Base-by-base conservation (phyloP, 1,140 invertebrate species). In the Apis laboriosa region DNA sequence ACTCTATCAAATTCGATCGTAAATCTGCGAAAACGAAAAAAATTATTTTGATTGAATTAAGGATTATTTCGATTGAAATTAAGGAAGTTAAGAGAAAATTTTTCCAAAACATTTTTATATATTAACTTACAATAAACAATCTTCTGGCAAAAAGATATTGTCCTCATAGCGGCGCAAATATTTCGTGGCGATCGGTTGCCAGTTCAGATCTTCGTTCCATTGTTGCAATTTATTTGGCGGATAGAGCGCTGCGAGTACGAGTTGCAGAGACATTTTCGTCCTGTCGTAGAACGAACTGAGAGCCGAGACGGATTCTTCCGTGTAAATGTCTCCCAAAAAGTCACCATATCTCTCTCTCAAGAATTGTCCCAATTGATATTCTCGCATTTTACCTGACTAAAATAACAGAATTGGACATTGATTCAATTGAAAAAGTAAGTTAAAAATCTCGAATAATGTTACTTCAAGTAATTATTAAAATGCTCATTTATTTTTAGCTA, bases 231-330 rank as follows among this genome's bases (percentile, higher is more conserved):
- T 82, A 61, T 84, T 84, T 5, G 95, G 95, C 43, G 95, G 95
- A 74, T 93, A 95, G 70, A 96, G 83, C 0, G 93, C 95, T 0
- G 95, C 94, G 21, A 96, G 86, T 5, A 94, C 94, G 0, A 95
- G 90, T 73, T 95, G 91, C 0, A 92, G 93, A 2, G 94, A 95
- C 95, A 95, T 95, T 90, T 96, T 95, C 1, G 95, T 96, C 49
- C 95, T 92, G 12, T 94, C 94, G 72, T 92, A 95, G 84, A 95
- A 94, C 1, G 95, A 95, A 1, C 94, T 94, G 0, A 93, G 86
- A 19, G 93, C 86, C 2, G 80, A 86, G 13, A 94, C 91, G 67
- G 94, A 90, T 21, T 94, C 90, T 9, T 93, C 92, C 0, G 92
- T 77, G 82, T 95, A 95, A 8, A 94, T 73, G 1, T 64, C 83